phyloP scores from a whole-genome alignment of 2,113 vertebrate genomes.

The Calidris pygmaea region DNA sequence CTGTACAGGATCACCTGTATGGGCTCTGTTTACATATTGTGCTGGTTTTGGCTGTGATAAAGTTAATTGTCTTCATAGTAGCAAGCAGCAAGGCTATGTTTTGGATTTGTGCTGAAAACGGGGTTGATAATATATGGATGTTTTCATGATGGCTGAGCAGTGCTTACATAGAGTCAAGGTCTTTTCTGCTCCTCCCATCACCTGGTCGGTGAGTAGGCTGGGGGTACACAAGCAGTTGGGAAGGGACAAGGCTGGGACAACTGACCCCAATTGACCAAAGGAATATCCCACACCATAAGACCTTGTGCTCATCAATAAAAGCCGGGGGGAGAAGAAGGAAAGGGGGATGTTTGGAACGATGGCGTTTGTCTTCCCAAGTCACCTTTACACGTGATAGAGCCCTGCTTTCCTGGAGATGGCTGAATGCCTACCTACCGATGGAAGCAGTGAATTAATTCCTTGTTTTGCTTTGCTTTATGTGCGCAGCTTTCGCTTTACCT shows the following conservation, averaged over 20 bases:
- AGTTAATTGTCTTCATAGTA: background rate
- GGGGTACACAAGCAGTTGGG: background rate
- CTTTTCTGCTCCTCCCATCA: background rate
- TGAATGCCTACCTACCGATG: background rate
- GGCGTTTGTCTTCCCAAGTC: background rate
- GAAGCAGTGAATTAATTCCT: background rate
- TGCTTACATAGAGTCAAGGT: background rate
- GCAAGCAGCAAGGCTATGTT: background rate
- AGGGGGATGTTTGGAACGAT: rapidly evolving
- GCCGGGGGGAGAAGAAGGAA: background rate
- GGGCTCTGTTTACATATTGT: background rate
- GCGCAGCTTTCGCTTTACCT: background rate
- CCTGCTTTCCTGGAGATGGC: background rate
- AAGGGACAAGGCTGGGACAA: background rate
- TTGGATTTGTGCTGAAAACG: background rate
- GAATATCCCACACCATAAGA: too few species aligned
- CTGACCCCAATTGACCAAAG: background rate
- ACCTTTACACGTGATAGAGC: rapidly evolving
- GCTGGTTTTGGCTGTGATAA: background rate
- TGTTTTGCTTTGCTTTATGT: background rate
- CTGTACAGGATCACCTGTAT: background rate
- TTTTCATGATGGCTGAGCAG: background rate
- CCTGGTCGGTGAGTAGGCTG: rapidly evolving
- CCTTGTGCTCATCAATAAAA: background rate
- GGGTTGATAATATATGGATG: too few species aligned